Evolutionary conservation across 2,888 invertebrate genomes (phyloP).

Genomic region (Orthosia gothica): DNA sequence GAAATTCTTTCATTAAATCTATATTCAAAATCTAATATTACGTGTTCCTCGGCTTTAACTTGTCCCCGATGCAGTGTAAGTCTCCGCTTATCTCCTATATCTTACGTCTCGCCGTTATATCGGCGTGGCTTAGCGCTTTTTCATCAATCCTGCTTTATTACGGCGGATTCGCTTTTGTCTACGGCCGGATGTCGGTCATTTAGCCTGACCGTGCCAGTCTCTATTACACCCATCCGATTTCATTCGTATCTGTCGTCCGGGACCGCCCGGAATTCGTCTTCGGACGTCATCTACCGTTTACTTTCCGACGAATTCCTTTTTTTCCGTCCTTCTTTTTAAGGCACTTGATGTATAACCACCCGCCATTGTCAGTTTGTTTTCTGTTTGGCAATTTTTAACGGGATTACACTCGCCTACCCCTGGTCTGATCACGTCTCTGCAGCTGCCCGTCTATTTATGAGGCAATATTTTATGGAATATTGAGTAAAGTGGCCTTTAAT

Average conservation of each 20-base stretch:
- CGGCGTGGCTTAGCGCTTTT: constrained; percentile 92
- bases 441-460: constrained; percentile 88
- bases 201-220: constrained; percentile 88
- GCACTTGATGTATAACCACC: constrained; percentile 86
- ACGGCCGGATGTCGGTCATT: constrained; percentile 89
- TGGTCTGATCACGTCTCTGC: constrained; percentile 88
- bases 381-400: constrained; percentile 91
- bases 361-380: constrained; percentile 88
- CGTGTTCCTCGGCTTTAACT: background rate
- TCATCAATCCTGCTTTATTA: constrained; percentile 92
- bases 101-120: constrained; percentile 81
- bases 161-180: constrained; percentile 90
- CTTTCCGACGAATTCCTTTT: constrained; percentile 79
- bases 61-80: constrained; percentile 8
- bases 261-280: constrained; percentile 85
- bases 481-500: constrained; percentile 91
- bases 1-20: background rate
- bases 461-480: constrained; percentile 91
- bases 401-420: constrained; percentile 84
- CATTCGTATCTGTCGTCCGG: constrained; percentile 89
- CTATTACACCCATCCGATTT: constrained; percentile 89
- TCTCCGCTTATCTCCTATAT: constrained; percentile 65
- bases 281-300: constrained; percentile 84
- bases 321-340: constrained; percentile 82
- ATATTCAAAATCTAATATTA: background rate